These are phyloP conservation scores for Ptychoptera contaminata DNA, from an alignment of 2,888 invertebrate species.

Conservation along the genomic window DNA sequence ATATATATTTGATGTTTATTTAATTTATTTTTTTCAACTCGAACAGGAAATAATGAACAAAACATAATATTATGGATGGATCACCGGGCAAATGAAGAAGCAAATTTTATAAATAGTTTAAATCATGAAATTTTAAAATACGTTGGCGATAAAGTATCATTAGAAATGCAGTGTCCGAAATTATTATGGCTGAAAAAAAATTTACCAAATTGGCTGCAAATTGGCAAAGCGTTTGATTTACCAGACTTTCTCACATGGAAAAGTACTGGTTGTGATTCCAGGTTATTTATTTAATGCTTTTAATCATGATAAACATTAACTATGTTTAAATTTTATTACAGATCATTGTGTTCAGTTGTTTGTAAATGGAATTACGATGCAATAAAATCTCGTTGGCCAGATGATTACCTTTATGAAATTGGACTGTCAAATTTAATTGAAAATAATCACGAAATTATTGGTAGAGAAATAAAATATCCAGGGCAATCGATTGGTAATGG, in stretches of 20 bases:
- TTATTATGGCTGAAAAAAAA: slow-evolving; percentile 79
- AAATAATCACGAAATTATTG: slow-evolving; percentile 54
- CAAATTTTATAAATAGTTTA: slow-evolving; percentile 60
- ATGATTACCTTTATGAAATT: slow-evolving; percentile 51
- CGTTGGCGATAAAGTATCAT: slow-evolving; percentile 82
- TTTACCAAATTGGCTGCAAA: slow-evolving; percentile 47
- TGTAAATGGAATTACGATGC: slow-evolving; percentile 91
- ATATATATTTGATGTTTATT: background rate
- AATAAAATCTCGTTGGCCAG: slow-evolving; percentile 52
- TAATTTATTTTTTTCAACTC: too few relatives aligned
- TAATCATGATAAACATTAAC: slow-evolving; percentile 15
- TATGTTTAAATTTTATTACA: slow-evolving; percentile 17
- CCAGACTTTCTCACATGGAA: slow-evolving; percentile 91
- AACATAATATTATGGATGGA: slow-evolving; percentile 90
- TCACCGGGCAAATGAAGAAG: slow-evolving; percentile 68
- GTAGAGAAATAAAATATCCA: slow-evolving; percentile 48
- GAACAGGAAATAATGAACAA: slow-evolving; percentile 45
- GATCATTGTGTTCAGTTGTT: slow-evolving; percentile 81
- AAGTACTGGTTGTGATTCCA: slow-evolving; percentile 52
- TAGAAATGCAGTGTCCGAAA: slow-evolving; percentile 97
- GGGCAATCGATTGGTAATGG: slow-evolving; percentile 54
- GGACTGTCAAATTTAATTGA: slow-evolving; percentile 56
- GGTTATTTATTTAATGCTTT: slow-evolving; percentile 18
- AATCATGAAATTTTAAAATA: slow-evolving; percentile 62
- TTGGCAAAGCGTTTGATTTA: slow-evolving; percentile 71